Conservation (phyloP, 2,888 invertebrate species). For the Cenopis cana region DNA sequence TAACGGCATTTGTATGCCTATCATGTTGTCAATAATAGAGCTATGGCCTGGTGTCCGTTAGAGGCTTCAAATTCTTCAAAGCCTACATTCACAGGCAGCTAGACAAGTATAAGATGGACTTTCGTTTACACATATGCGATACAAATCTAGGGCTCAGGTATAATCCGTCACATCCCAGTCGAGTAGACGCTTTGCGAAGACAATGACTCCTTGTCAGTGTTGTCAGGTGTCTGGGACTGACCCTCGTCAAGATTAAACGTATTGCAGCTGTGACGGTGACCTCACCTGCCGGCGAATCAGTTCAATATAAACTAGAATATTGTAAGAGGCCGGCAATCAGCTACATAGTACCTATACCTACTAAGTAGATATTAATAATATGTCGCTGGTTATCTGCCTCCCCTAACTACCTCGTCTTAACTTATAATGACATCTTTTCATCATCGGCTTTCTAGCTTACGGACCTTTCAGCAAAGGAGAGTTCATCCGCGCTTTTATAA, state of each 20-base stretch:
- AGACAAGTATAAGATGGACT: background rate
- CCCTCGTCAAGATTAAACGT: conserved; percentile 15
- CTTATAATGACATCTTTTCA: background rate
- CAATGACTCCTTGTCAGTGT: background rate
- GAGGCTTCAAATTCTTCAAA: background rate
- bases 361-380: too few species aligned
- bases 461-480: background rate
- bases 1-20: background rate
- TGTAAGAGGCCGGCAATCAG: background rate
- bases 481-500: conserved; percentile 5
- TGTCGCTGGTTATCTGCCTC: too few species aligned
- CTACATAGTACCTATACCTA: background rate
- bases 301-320: background rate
- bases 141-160: background rate
- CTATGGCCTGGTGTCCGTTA: background rate
- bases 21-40: background rate
- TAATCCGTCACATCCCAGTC: too few species aligned
- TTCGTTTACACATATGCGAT: background rate
- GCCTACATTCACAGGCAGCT: background rate
- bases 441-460: too few species aligned
- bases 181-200: background rate
- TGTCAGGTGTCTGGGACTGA: conserved; percentile 1
- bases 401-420: too few species aligned
- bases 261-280: background rate
- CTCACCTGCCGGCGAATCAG: conserved; percentile 8